A percentile compares a stretch with the other conserved stretches of the same genome.
Conservation (phyloP, 2,888 invertebrate genomes). For the Alviniconcha strummeri region DNA sequence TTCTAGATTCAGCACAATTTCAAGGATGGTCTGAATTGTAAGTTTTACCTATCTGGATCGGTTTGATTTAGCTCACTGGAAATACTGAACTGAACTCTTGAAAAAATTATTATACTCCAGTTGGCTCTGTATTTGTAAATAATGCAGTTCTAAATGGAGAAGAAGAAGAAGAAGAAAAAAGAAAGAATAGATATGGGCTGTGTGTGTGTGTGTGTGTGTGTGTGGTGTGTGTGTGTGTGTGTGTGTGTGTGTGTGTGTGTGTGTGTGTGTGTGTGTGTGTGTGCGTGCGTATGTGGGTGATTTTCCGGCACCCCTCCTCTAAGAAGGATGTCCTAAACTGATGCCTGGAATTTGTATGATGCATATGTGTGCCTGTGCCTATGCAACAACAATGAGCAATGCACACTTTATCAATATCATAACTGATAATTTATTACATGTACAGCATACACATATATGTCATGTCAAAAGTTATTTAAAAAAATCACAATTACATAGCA, state of each 20-base stretch:
- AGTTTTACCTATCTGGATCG: too few relatives aligned
- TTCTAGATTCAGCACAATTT: too few relatives aligned
- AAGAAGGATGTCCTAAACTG: too few relatives aligned
- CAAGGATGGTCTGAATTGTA: too few relatives aligned
- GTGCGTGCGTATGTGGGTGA: constrained; percentile 10
- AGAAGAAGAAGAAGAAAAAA: too few relatives aligned
- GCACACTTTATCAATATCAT: too few relatives aligned
- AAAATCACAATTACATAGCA: not conserved
- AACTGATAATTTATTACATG: constrained; percentile 21
- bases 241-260: not conserved
- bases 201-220: not conserved
- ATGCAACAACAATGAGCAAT: not conserved
- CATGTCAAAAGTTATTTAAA: not conserved
- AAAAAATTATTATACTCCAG: too few relatives aligned
- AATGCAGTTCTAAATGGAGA: too few relatives aligned
- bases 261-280: not conserved
- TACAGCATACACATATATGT: not conserved
- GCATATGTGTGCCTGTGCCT: not conserved
- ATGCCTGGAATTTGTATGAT: not conserved
- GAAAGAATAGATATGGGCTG: not conserved
- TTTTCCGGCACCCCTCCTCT: too few relatives aligned
- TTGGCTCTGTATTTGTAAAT: too few relatives aligned
- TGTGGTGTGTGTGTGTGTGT: not conserved
- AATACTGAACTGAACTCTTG: too few relatives aligned
- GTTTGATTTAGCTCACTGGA: too few relatives aligned